Conservation (phyloP, 2,113 vertebrate species). For the Seriola rivoliana region DNA sequence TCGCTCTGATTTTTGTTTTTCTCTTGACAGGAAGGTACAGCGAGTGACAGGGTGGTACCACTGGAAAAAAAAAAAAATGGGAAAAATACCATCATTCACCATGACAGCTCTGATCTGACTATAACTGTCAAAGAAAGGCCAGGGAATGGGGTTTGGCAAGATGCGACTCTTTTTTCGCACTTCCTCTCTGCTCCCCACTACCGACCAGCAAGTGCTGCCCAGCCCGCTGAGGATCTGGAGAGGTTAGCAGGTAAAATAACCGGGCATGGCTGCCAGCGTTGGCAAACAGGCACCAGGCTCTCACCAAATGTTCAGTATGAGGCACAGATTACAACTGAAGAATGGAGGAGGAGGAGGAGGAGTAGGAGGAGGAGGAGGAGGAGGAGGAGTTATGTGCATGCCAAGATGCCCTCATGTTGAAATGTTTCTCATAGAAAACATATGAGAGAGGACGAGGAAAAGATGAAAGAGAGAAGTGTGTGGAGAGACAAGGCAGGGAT, state of each 20-base stretch:
- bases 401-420: constrained; percentile 43
- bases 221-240: constrained; percentile 53
- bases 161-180: neutral
- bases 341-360: constrained; percentile 27
- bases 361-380: constrained; percentile 35
- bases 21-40: neutral
- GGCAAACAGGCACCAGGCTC: constrained; percentile 45
- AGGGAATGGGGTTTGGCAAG: neutral
- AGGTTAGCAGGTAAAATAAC: constrained; percentile 62
- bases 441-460: constrained; percentile 5
- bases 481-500: neutral
- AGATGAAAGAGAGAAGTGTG: neutral
- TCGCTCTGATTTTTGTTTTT: constrained; percentile 15
- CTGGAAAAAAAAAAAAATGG: constrained; percentile 3
- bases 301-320: constrained; percentile 68
- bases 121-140: constrained; percentile 25
- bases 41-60: constrained; percentile 32
- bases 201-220: constrained; percentile 30
- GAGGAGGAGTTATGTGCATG: constrained; percentile 10
- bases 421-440: constrained; percentile 15
- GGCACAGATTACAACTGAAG: constrained; percentile 51
- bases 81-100: constrained; percentile 19
- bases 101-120: constrained; percentile 42
- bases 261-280: constrained; percentile 40
- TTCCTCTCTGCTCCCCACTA: constrained; percentile 3